Conservation (phyloP, 2,888 invertebrate genomes). For the Dicranocentrus wangi region DNA sequence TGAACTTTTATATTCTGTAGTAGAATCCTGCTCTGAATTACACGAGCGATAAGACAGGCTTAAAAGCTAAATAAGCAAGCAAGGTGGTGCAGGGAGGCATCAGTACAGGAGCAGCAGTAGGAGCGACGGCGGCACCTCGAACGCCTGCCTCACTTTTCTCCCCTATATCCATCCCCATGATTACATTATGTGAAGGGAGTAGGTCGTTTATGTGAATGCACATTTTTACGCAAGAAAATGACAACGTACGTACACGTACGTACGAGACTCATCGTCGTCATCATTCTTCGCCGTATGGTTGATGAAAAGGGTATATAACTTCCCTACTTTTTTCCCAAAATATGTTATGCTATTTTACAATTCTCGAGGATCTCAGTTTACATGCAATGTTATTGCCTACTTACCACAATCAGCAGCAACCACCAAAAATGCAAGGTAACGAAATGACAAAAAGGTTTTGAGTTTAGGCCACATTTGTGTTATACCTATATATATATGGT, state of each 20-base stretch:
- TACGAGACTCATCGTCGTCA: not conserved
- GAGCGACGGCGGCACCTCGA: too few relatives aligned
- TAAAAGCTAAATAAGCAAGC: too few relatives aligned
- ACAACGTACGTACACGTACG: conserved; percentile 14
- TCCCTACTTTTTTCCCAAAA: conserved; percentile 41
- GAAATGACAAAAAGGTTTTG: too few relatives aligned
- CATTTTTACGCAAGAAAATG: conserved; percentile 44
- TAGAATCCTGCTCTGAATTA: conserved; percentile 10
- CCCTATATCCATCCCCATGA: not conserved
- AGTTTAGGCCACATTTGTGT: too few relatives aligned
- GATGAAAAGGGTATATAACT: conserved; percentile 31
- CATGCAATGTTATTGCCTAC: conserved; percentile 37
- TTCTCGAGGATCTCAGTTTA: conserved; percentile 2
- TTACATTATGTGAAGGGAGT: conserved; percentile 27
- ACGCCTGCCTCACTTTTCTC: not conserved
- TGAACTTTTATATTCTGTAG: not conserved
- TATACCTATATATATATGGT: too few relatives aligned
- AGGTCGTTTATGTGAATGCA: conserved; percentile 36
- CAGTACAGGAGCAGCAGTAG: too few relatives aligned
- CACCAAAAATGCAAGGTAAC: not conserved
- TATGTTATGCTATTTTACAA: not conserved
- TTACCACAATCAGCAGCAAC: conserved; percentile 19
- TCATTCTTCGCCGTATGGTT: conserved; percentile 10
- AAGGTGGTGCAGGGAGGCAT: too few relatives aligned
- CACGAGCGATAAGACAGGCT: not conserved